Conservation (phyloP, 2,888 invertebrate genomes). For the Petrolisthes manimaculis region DNA sequence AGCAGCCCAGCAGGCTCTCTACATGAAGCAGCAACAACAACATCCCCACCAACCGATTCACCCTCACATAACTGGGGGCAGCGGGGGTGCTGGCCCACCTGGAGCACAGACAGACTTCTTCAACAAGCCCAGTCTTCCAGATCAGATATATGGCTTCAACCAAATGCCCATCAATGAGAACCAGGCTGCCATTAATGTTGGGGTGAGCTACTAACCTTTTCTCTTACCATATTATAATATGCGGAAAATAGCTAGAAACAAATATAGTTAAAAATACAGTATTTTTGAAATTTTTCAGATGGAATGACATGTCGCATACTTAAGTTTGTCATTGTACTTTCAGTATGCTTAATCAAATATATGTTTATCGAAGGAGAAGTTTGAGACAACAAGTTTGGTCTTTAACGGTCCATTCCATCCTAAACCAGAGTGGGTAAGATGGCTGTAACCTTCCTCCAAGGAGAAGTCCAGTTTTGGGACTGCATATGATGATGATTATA, state of each 20-base stretch:
- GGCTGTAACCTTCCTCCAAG: too few species aligned
- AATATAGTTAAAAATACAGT: too few species aligned
- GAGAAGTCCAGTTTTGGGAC: too few species aligned
- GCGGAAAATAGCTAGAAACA: not conserved
- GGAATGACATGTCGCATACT: too few species aligned
- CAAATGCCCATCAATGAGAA: slow-evolving; percentile 54
- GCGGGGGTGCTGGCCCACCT: slow-evolving; percentile 31
- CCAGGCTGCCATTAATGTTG: slow-evolving; percentile 38
- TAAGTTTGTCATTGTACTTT: too few species aligned
- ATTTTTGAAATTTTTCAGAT: too few species aligned
- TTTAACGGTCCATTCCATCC: too few species aligned
- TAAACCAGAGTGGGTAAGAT: too few species aligned
- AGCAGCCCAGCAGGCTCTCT: slow-evolving; percentile 90
- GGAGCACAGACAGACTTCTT: slow-evolving; percentile 46
- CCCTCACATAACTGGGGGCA: slow-evolving; percentile 27
- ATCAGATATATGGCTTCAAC: slow-evolving; percentile 59
- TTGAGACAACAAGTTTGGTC: too few species aligned
- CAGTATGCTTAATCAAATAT: too few species aligned
- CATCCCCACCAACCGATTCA: slow-evolving; percentile 61
- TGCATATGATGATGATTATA: too few species aligned
- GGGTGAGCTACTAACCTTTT: slow-evolving; percentile 25
- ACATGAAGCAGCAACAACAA: slow-evolving; percentile 81
- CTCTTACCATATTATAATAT: not conserved
- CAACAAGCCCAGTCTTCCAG: slow-evolving; percentile 64
- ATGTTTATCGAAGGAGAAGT: too few species aligned